These are phyloP conservation scores for Willowsia nigromaculata DNA, from an alignment of 2,888 invertebrate genomes.

Conservation along the genomic window DNA sequence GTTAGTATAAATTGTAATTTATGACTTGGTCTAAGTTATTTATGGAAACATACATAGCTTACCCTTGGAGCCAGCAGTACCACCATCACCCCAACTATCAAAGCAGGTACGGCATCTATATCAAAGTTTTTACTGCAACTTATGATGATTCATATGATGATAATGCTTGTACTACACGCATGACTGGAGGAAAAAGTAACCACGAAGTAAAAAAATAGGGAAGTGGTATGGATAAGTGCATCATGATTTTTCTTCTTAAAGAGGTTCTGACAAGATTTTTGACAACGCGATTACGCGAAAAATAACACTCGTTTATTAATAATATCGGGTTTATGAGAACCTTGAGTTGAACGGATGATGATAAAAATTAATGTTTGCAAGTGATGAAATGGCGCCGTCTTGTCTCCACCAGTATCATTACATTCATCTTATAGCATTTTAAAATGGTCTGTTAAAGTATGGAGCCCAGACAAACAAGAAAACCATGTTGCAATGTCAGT, in stretches of 20 bases:
- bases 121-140: conserved; percentile 31
- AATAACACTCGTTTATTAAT: conserved; percentile 17
- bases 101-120: background rate
- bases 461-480: background rate
- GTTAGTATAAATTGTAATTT: conserved; percentile 47
- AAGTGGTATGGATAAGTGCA: conserved; percentile 50
- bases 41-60: conserved; percentile 48
- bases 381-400: background rate
- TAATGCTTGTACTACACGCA: conserved; percentile 6
- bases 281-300: conserved; percentile 1
- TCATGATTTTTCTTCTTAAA: conserved; percentile 41
- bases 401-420: background rate
- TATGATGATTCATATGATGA: conserved; percentile 45
- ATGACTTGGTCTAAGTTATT: conserved; percentile 34
- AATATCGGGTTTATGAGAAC: conserved; percentile 57
- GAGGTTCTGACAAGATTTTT: conserved; percentile 4
- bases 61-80: conserved; percentile 60
- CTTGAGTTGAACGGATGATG: conserved; percentile 48
- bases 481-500: background rate
- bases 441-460: background rate
- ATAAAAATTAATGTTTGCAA: background rate
- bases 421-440: background rate
- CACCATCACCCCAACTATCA: background rate
- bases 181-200: conserved; percentile 65
- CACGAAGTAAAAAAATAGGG: conserved; percentile 59